Base-by-base conservation (phyloP, 2,888 invertebrate genomes). In the Himalopsyche tibetana region DNA sequence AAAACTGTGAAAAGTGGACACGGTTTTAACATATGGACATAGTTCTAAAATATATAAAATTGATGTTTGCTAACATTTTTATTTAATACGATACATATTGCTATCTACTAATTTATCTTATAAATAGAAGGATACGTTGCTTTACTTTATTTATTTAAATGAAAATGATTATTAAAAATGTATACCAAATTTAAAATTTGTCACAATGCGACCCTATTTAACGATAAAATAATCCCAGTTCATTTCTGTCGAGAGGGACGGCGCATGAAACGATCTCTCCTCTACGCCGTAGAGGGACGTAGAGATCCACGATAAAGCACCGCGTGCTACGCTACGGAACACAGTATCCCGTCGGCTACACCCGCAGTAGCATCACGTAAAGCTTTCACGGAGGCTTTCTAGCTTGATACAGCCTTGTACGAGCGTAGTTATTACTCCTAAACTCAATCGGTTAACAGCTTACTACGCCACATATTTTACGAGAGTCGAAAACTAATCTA, bases 211-310 rank as follows among this genome's bases (percentile, higher is more conserved):
- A 74, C 38, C 19, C 19, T 74, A 38, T 74, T 28, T 74, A 36
- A 74, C 15, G 74, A 74, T 36, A 74, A 74, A 74, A 36, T 74
- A 74, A 74, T 74, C 74, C 74, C 28, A 74, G 74, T 38, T 74
- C 74, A 36, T 36, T 15, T 74, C 74, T 74, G 74, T 6, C 36
- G 74, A 74, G 74, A 36, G 74, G 74, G 74, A 74, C 74, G n/a
- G 74, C 19, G 74, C 28, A 74, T 74, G 36, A 74, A 36, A 36
- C 74, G 74, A 15, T 74, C 74, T 74, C 74, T 74, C 63, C 63
- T 74, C 74, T 74, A 74, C 74, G 74, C 74, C 74, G 74, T 15
- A 51, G 51, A 45, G 45, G 45, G 45, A 11, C 69, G 69, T 69
- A 28, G 69, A 36, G 12, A 36, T 36, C 15, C 36, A 74, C 74